These are phyloP conservation scores for Aporrectodea caliginosa DNA, from an alignment of 1,140 invertebrate species.

Conservation along the genomic window DNA sequence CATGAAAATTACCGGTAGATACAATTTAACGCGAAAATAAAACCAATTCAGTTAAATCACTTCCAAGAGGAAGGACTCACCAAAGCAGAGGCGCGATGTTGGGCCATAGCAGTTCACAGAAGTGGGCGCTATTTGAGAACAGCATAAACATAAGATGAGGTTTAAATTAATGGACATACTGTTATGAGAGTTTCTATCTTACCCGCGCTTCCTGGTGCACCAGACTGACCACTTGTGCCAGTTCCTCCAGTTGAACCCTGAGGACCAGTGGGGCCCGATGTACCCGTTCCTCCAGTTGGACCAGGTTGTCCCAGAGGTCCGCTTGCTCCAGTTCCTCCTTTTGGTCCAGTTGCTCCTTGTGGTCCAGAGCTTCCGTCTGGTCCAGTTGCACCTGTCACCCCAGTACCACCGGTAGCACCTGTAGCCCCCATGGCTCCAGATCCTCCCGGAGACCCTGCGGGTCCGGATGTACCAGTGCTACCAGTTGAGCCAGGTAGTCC, in stretches of 20 bases:
- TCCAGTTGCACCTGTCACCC: constrained; percentile 15
- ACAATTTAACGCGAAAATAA: too few species aligned
- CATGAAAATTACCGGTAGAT: too few species aligned
- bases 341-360: constrained; percentile 8
- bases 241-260: constrained; percentile 8
- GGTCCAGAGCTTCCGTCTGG: not conserved
- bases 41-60: too few species aligned
- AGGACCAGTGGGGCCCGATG: constrained; percentile 8
- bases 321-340: not conserved
- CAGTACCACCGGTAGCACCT: constrained; percentile 5
- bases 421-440: not conserved
- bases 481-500: constrained; percentile 1
- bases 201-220: too few species aligned
- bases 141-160: too few species aligned
- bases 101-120: too few species aligned
- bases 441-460: constrained; percentile 3
- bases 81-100: too few species aligned
- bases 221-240: not conserved
- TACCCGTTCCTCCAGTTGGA: constrained; percentile 3
- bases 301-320: not conserved
- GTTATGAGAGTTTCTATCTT: too few species aligned
- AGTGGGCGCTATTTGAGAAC: too few species aligned
- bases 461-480: not conserved
- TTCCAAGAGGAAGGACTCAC: too few species aligned
- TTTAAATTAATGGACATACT: too few species aligned